Base-by-base conservation (phyloP, 2,888 invertebrate genomes). In the Tenthredo amoena region DNA sequence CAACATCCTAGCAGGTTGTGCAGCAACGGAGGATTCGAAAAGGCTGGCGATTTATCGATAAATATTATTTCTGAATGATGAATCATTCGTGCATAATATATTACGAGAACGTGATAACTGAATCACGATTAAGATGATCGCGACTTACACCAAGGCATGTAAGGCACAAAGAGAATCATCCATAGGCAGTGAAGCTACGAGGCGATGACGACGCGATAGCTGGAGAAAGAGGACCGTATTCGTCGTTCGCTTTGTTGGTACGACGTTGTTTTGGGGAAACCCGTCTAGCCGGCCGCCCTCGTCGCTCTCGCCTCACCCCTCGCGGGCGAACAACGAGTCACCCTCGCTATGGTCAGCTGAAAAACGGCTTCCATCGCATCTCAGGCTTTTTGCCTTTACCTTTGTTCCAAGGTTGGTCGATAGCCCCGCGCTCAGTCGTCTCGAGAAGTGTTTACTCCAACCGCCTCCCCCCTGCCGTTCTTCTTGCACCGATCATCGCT, bases 361-460 rank as follows among this genome's bases (percentile, higher is more conserved):
- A 65, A 81, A 81, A 81, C 62, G 81, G 58, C 81, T 65, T 62
- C 81, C 81, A 65, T 62, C n/a, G 47, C 21, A 68, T 68, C 71
- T 71, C 68, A 34, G 37, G 83, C 68, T 83, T 83, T 83, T 71
- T 68, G 83, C 43, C 83, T 68, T 83, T 68, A 83, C 83, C 68
- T 83, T 83, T 68, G 83, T 83, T 71, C 83, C 68, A 65, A 83
- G 68, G 83, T 58, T 83, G 83, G 83, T 83, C 68, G 83, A 83
- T 83, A 83, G 58, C 83, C 68, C 37, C 83, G 83, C 34, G 62
- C 81, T 15, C 72, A 26, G 43, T 43, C 43, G 72, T 40, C 43
- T 74, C 72, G n/a, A 74, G 40, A 37, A 74, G 72, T 74, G 40
- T 74, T 68, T 68, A 68, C 68, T 34, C 72, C 43, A 43, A 43